phyloP scores from a whole-genome alignment of 2,113 vertebrate species.

The Anhinga anhinga region DNA sequence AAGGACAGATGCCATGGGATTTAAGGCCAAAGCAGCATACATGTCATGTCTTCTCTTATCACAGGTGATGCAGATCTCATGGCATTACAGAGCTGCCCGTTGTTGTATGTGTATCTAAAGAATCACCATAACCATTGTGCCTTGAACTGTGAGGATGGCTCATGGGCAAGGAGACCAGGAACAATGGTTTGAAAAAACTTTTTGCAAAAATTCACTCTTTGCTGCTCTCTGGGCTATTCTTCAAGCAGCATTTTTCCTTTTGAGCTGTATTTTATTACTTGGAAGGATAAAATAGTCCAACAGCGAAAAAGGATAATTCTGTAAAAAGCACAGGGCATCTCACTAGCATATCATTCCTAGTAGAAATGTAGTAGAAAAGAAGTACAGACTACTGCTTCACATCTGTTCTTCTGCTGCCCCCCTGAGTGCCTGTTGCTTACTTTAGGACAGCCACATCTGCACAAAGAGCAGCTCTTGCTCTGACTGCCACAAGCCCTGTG shows the following conservation, averaged over 20 bases:
- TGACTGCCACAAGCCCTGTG: neutral
- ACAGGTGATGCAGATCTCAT: neutral
- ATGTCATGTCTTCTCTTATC: neutral
- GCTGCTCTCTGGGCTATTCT: neutral
- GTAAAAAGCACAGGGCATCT: neutral
- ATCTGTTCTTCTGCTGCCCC: neutral
- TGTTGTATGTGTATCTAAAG: neutral
- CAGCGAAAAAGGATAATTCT: neutral
- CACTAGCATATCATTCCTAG: neutral
- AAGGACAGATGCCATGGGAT: neutral
- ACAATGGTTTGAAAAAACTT: neutral
- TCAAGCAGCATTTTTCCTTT: neutral
- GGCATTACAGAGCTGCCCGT: neutral
- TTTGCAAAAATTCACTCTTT: neutral
- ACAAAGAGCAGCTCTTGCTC: neutral
- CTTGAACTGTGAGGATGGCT: neutral
- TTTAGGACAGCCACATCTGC: neutral
- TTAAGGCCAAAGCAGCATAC: neutral
- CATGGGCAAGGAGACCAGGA: neutral
- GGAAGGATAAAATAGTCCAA: neutral
- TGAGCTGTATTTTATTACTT: neutral
- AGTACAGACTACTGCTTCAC: neutral
- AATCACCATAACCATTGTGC: neutral
- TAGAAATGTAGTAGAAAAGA: neutral
- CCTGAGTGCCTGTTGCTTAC: neutral